Conservation (phyloP, 1,140 invertebrate genomes). For the Helicoverpa zea region DNA sequence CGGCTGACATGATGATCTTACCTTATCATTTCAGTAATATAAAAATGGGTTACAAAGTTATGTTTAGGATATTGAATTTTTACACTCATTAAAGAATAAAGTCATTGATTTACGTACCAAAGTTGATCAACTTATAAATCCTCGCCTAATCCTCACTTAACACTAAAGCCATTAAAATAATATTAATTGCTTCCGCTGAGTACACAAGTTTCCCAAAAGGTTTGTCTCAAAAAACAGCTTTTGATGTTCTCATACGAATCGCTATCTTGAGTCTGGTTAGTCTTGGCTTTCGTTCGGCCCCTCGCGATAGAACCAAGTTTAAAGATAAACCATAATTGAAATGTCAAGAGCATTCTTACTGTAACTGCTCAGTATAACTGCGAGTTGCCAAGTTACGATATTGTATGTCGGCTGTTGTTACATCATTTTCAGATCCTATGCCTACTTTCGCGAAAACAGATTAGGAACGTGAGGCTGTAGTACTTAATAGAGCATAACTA, state of each 20-base stretch:
- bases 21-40: no score
- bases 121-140: no score
- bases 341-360: slow-evolving; percentile 63
- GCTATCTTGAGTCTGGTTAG: slow-evolving; percentile 28
- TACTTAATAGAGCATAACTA: not conserved
- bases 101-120: no score
- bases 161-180: slow-evolving; percentile 10
- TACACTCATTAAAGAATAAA: no score
- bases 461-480: slow-evolving; percentile 6
- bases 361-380: slow-evolving; percentile 21
- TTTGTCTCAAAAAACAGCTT: slow-evolving; percentile 37
- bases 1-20: no score
- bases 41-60: no score
- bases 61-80: no score
- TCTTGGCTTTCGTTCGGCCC: slow-evolving; percentile 49
- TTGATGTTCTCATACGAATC: slow-evolving; percentile 3
- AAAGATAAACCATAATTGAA: slow-evolving; percentile 68
- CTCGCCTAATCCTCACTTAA: not conserved
- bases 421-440: slow-evolving; percentile 8
- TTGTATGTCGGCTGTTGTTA: not conserved
- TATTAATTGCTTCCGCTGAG: not conserved
- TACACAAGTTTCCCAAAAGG: slow-evolving; percentile 17
- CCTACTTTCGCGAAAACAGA: slow-evolving; percentile 10
- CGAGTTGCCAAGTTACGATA: slow-evolving; percentile 32
- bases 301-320: slow-evolving; percentile 56